Conservation (phyloP, 2,888 invertebrate genomes). For the Nymphalis c-album region DNA sequence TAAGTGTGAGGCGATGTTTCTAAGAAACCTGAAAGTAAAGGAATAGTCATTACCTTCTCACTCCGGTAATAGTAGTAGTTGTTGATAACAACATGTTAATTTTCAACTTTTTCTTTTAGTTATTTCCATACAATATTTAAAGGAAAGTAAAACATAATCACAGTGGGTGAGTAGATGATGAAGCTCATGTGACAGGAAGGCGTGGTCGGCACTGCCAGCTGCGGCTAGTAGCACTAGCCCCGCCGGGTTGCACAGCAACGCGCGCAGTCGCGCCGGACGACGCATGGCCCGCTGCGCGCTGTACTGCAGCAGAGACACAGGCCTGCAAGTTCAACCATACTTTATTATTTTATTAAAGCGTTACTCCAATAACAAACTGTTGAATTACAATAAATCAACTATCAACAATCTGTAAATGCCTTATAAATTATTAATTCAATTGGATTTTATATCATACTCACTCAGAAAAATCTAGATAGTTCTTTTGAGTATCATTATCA, state of each 20-base stretch:
- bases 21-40: slow-evolving; percentile 59
- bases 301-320: slow-evolving; percentile 59
- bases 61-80: too few species aligned
- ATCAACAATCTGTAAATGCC: too few species aligned
- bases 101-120: too few species aligned
- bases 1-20: slow-evolving; percentile 61
- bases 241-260: slow-evolving; percentile 58
- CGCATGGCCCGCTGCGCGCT: slow-evolving; percentile 46
- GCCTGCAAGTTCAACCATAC: slow-evolving; percentile 44
- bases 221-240: slow-evolving; percentile 57
- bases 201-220: slow-evolving; percentile 50
- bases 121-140: too few species aligned
- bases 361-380: too few species aligned
- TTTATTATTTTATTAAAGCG: too few species aligned
- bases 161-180: slow-evolving; percentile 56
- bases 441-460: slow-evolving; percentile 47
- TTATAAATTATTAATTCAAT: not conserved
- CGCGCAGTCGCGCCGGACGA: slow-evolving; percentile 65
- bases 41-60: too few species aligned
- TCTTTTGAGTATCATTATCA: slow-evolving; percentile 56
- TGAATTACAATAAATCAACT: too few species aligned
- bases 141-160: slow-evolving; percentile 38
- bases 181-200: slow-evolving; percentile 61
- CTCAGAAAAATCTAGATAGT: slow-evolving; percentile 71
- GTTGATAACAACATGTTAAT: too few species aligned